These are phyloP conservation scores for Hyla sarda DNA, from an alignment of 2,113 vertebrate species.

Conservation along the genomic window DNA sequence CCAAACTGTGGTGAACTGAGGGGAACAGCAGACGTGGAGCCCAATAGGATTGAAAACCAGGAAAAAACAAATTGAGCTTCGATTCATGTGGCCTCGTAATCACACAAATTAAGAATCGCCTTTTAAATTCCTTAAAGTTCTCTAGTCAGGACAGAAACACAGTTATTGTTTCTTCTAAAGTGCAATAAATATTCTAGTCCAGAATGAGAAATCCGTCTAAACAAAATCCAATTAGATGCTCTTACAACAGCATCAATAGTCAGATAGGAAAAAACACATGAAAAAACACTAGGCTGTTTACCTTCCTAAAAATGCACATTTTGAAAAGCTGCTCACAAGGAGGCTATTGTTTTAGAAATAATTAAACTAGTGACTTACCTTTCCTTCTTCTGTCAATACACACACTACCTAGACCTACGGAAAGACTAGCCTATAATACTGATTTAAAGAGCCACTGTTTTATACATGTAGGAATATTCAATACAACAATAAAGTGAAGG, in stretches of 20 bases:
- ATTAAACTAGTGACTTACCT: slow-evolving; percentile 25
- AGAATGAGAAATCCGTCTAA: slow-evolving; percentile 41
- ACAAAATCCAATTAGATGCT: slow-evolving; percentile 52
- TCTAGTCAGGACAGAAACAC: slow-evolving; percentile 11
- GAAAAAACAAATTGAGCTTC: background rate
- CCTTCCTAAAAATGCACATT: slow-evolving; percentile 33
- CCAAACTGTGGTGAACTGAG: too few species aligned
- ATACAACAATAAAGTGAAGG: slow-evolving; percentile 12
- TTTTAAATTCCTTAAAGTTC: slow-evolving; percentile 18
- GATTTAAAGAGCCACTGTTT: slow-evolving; percentile 32
- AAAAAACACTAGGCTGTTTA: slow-evolving; percentile 3
- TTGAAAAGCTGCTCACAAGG: slow-evolving; percentile 24
- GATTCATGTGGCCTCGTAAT: background rate
- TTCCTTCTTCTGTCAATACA: slow-evolving; percentile 37
- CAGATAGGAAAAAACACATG: slow-evolving; percentile 22
- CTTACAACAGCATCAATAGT: slow-evolving; percentile 48
- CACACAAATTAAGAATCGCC: slow-evolving; percentile 1
- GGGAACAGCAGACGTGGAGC: too few species aligned
- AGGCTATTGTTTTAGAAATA: slow-evolving; percentile 36
- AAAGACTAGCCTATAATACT: slow-evolving; percentile 21
- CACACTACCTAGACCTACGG: background rate
- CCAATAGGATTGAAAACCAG: too few species aligned
- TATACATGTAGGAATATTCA: slow-evolving; percentile 38
- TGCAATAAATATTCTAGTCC: slow-evolving; percentile 39
- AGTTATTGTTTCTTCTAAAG: slow-evolving; percentile 38